These are phyloP conservation scores for Thamnaconus septentrionalis DNA, from an alignment of 2,113 vertebrate species.

Conservation along the genomic window DNA sequence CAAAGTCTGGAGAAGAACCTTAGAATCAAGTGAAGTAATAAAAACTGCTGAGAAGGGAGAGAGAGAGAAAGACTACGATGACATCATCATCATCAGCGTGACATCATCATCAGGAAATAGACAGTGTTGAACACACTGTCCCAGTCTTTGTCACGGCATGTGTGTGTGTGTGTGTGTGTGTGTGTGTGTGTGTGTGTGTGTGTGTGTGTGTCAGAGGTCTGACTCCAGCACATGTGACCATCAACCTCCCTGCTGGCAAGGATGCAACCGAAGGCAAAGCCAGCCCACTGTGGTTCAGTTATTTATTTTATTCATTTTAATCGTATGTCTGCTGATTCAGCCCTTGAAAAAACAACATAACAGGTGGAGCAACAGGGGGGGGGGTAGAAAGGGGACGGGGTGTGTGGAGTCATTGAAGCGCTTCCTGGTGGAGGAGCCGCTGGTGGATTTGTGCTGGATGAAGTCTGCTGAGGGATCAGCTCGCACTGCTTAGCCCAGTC, in stretches of 20 bases:
- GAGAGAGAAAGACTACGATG: too few species aligned
- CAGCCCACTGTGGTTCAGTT: conserved; percentile 10
- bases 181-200: too few species aligned
- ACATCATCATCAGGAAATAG: too few species aligned
- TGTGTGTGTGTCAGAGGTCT: neutral
- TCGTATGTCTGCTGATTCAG: conserved; percentile 30
- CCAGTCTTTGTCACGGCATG: too few species aligned
- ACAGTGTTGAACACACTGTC: too few species aligned
- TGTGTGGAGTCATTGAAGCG: conserved; percentile 15
- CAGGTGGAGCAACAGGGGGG: conserved; percentile 17
- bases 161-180: too few species aligned
- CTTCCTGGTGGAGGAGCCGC: conserved; percentile 20
- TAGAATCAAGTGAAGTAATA: too few species aligned
- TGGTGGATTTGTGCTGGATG: conserved; percentile 31
- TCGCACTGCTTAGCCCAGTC: conserved; percentile 3
- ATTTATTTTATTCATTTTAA: conserved; percentile 1
- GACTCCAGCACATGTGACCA: conserved; percentile 17
- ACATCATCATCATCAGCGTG: too few species aligned
- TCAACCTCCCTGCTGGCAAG: conserved; percentile 23
- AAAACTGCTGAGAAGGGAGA: too few species aligned
- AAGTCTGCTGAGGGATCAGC: conserved; percentile 13
- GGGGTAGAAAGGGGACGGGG: too few species aligned
- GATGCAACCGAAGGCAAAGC: conserved; percentile 27
- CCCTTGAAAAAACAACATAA: conserved; percentile 1
- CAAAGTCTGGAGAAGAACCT: too few species aligned